Percentiles rank a stretch among this genome's conserved stretches.
Evolutionary conservation across 2,113 vertebrate species (phyloP).

Genomic region (Ochotona princeps): DNA sequence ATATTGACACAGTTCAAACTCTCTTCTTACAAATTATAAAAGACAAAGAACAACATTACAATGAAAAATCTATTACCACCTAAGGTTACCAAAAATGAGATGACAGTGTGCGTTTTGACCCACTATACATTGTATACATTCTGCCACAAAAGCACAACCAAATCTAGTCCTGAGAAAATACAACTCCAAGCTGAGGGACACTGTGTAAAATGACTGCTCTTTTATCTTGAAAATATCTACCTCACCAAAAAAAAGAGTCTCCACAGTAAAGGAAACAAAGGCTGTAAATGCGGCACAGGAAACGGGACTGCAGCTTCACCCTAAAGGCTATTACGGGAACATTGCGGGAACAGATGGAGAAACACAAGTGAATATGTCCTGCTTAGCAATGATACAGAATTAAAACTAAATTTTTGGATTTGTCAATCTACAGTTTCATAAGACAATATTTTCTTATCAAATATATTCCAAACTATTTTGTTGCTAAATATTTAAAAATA

Average conservation of each 20-base stretch:
- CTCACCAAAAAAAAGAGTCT: not conserved
- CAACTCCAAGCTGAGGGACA: not conserved
- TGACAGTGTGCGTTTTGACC: not conserved
- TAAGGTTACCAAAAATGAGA: not conserved
- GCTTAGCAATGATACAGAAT: not conserved
- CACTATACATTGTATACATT: not conserved
- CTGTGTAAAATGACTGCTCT: not conserved
- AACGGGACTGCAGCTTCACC: not conserved
- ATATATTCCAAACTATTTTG: not conserved
- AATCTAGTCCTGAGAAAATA: not conserved
- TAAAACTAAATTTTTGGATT: not conserved
- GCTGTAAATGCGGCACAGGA: not conserved
- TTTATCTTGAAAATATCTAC: not conserved
- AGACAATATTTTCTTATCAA: not conserved
- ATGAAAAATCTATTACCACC: not conserved
- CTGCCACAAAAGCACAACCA: not conserved
- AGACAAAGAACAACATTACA: not conserved
- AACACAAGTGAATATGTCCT: not conserved
- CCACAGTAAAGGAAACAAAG: not conserved
- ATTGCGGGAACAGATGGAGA: not conserved
- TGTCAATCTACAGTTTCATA: not conserved
- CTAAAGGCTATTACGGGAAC: not conserved
- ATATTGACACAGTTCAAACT: not conserved
- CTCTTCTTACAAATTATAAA: not conserved
- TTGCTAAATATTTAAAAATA: not conserved